These are phyloP conservation scores for Coranthus polyacanthus DNA, from an alignment of 2,797 vertebrate species.

Conservation along the genomic window DNA sequence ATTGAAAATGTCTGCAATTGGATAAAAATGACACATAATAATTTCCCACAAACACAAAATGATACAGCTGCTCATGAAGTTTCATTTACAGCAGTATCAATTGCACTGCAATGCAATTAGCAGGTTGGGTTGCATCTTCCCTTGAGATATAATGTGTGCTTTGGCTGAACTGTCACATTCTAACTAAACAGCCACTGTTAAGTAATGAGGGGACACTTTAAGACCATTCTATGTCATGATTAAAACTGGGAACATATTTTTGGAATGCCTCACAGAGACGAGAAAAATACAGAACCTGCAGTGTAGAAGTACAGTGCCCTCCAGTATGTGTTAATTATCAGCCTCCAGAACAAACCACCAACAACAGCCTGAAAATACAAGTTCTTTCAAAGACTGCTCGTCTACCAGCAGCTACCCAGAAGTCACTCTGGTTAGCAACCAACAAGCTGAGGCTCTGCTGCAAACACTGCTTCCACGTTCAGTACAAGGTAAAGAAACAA, in stretches of 20 bases:
- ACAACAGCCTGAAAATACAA: slow-evolving; percentile 14
- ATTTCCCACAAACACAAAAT: no score
- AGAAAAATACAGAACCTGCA: slow-evolving; percentile 9
- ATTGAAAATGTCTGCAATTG: no score
- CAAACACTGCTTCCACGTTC: neutral
- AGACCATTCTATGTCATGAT: slow-evolving; percentile 5
- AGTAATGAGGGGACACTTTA: slow-evolving; percentile 4
- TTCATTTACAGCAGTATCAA: no score
- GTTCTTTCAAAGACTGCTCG: slow-evolving; percentile 26
- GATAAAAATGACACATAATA: no score
- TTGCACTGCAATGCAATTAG: no score
- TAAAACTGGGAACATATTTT: slow-evolving; percentile 22
- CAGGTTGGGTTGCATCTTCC: slow-evolving; percentile 22
- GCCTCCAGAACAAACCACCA: slow-evolving; percentile 30
- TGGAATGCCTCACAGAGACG: neutral
- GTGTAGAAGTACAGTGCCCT: neutral
- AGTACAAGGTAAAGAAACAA: neutral
- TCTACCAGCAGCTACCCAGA: neutral
- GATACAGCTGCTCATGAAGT: no score
- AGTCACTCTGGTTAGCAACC: neutral
- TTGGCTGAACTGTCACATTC: slow-evolving; percentile 25
- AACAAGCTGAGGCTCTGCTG: slow-evolving; percentile 2
- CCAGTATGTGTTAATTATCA: slow-evolving; percentile 49
- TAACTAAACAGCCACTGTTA: slow-evolving; percentile 26
- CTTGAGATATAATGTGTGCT: slow-evolving; percentile 6